phyloP scores from a whole-genome alignment of 2,888 invertebrate genomes.

The Branchinecta sandiegonensis region DNA sequence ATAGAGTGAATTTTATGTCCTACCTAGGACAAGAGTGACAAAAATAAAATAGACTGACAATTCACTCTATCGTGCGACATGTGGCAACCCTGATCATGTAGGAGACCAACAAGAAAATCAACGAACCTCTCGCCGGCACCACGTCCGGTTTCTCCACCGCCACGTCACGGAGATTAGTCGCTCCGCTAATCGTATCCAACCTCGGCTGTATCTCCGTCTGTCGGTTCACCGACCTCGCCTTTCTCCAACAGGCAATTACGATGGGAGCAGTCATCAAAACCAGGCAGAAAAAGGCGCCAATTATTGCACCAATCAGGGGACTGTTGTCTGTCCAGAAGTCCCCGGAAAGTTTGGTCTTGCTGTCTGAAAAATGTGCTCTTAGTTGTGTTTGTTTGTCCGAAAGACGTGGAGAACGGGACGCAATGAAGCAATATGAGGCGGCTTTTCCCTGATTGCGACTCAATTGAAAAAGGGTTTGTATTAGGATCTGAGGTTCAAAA shows the following conservation, averaged over 20 bases:
- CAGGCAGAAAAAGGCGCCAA: conserved; percentile 4
- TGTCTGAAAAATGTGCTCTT: background rate
- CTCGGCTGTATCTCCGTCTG: background rate
- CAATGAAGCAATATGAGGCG: too few relatives aligned
- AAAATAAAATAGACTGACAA: too few relatives aligned
- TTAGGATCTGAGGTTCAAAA: too few relatives aligned
- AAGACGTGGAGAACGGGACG: too few relatives aligned
- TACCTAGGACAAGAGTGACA: too few relatives aligned
- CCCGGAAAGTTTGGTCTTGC: background rate
- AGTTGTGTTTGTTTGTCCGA: too few relatives aligned
- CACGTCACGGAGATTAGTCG: background rate
- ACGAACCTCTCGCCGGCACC: background rate
- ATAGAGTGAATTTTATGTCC: too few relatives aligned
- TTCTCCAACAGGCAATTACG: background rate
- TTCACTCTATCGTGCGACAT: too few relatives aligned
- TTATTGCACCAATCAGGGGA: conserved; percentile 6
- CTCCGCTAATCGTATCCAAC: conserved; percentile 8
- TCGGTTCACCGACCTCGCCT: background rate
- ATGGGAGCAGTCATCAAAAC: background rate
- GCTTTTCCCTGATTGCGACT: too few relatives aligned
- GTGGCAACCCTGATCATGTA: too few relatives aligned
- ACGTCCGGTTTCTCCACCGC: background rate
- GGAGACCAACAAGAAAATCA: too few relatives aligned
- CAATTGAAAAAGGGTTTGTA: too few relatives aligned
- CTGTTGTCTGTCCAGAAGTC: background rate